Base-by-base conservation (phyloP, 1,140 invertebrate species). In the Atta texana region DNA sequence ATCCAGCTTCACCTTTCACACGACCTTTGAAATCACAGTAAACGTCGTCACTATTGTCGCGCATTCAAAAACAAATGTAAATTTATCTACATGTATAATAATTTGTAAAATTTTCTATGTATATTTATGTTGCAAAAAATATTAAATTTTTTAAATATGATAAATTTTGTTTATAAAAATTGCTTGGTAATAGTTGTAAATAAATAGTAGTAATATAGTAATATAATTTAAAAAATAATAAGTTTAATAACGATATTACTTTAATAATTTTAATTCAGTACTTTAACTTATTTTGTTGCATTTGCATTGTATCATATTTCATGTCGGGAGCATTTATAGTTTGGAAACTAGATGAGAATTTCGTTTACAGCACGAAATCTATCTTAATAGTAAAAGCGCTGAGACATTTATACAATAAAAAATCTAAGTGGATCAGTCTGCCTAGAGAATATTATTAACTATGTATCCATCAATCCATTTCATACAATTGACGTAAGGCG, bases 161-260 rank as follows among this genome's bases (percentile, higher is more conserved):
- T 74, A 75, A 77, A 66, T 18, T 66, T 63, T 44, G 1, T 76
- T 44, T 34, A 75, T 39, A 39, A 24, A 34, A 55, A 74, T 57
- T 59, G 14, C 10, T 28, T 59, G 53, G 0, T 34, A 75, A 57
- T 55, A 74, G 31, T 28, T 55, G 14, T 18, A 53, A 74, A 7
- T 5, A n/a, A n/a, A n/a, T n/a, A n/a, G n/a, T 53, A 53, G n/a
- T n/a, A n/a, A 10, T 31, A 34, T 39, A 39, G 18, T 28, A 34
- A 74, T n/a, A 55, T 57, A 34, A 16, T 21, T 55, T 21, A 57
- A 3, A 76, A 28, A 61, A 18, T 24, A 61, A 24, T 21, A 34
- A 10, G 1, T 28, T 34, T 24, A 51, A 57, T 59, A 21, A 21
- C 12, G 4, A 51, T 0, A 1, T 0, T 74, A n/a, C 14, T n/a